Percentiles rank a stretch among this genome's conserved stretches.
Evolutionary conservation across 2,888 invertebrate species (phyloP).

Genomic region (Xanthostigma xanthostigma): DNA sequence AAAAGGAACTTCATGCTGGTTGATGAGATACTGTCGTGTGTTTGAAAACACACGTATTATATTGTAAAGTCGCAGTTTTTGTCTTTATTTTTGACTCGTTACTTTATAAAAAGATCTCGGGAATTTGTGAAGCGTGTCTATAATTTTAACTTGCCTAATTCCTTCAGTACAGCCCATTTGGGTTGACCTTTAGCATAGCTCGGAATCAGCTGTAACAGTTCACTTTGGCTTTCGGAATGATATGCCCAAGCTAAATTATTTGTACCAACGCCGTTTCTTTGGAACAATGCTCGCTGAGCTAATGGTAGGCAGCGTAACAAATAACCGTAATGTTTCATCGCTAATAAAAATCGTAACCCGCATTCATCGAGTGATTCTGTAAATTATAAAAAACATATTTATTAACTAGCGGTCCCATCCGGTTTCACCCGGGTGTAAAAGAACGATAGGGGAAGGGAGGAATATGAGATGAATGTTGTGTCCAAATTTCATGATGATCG

Average conservation of each 20-base stretch:
- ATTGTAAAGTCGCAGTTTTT: too few species aligned
- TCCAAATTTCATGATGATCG: too few species aligned
- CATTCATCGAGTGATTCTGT: constrained; percentile 88
- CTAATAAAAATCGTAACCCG: constrained; percentile 85
- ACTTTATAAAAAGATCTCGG: too few species aligned
- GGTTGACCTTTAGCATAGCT: constrained; percentile 72
- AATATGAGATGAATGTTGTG: too few species aligned
- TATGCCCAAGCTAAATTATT: constrained; percentile 97
- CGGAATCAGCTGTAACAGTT: constrained; percentile 78
- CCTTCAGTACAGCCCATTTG: constrained; percentile 80
- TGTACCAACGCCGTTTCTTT: constrained; percentile 72
- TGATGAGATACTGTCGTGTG: too few species aligned
- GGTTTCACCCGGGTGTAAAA: too few species aligned
- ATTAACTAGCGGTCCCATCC: too few species aligned
- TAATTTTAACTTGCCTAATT: constrained; percentile 44
- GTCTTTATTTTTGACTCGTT: too few species aligned
- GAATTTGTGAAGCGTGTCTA: too few species aligned
- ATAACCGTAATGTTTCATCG: constrained; percentile 96
- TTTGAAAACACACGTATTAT: too few species aligned
- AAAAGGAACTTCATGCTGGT: too few species aligned
- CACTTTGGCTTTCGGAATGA: constrained; percentile 96
- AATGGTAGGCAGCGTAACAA: constrained; percentile 84
- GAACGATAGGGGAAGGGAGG: too few species aligned
- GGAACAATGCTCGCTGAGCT: constrained; percentile 71
- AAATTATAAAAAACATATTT: constrained; percentile 4